Evolutionary conservation across 1,140 invertebrate species (phyloP), one percentile per base, ranked within the genome.

Genomic region (Cotesia chilonis): DNA sequence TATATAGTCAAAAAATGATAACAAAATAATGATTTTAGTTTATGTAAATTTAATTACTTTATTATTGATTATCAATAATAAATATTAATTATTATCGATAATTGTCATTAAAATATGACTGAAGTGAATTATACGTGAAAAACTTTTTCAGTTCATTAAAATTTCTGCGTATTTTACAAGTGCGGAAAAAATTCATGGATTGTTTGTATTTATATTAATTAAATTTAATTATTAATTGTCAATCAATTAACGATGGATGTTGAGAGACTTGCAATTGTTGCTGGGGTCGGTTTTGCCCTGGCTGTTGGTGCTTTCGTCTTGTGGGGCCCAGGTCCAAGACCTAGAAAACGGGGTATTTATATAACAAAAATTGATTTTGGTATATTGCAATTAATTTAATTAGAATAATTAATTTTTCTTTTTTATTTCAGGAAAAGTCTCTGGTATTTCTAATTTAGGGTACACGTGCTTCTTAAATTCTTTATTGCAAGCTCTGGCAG

Each of bases 391-490:
- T 47, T 47, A 28, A 28, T 28, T 28, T 28, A 28, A 59, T 59
- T 14, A 6, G 14, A 61, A 47, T 35, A 10, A 57, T n/a, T 28
- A 52, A 66, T 65, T 68, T 51, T n/a, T 72, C 36, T 54, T 41
- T 61, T 65, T 59, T 73, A 68, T 74, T 81, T 82, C 75, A 82
- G 93, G 93, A 36, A 90, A 92, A 80, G 89, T 95, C 64, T 89
- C 92, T 70, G 95, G 94, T 12, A 88, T 96, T 4, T 91, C 92
- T 72, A 96, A 96, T 88, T 89, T 95, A 71, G 95, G 94, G 51
- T 91, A 93, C 72, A 95, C 95, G 9, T 96, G 95, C 81, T 96
- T 96, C 83, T 84, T 96, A 6, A 96, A 96, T 87, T 94, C 94
- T 0, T 84, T 96, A 28, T 84, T 96, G 10, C 95, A 96, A 87